Percentiles rank a stretch among this genome's conserved stretches.
phyloP scores from a whole-genome alignment of 1,140 invertebrate genomes.

The Helicoverpa armigera region DNA sequence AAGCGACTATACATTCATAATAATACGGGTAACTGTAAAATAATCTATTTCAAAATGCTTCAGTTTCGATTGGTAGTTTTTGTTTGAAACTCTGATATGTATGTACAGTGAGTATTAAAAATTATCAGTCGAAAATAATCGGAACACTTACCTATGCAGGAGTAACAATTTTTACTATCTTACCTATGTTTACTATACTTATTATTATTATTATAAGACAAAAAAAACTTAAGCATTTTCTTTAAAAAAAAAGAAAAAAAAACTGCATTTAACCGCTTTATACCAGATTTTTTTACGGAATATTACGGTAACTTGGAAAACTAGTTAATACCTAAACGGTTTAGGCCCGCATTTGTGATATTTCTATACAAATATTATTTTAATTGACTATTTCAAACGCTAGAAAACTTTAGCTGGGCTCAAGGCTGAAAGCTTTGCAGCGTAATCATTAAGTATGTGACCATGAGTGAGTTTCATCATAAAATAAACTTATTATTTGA shows the following conservation, averaged over 20 bases:
- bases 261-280: neutral
- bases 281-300: neutral
- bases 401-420: slow-evolving; percentile 85
- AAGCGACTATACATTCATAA: slow-evolving; percentile 39
- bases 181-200: neutral
- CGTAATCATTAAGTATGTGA: slow-evolving; percentile 59
- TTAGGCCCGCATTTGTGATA: slow-evolving; percentile 56
- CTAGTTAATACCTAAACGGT: slow-evolving; percentile 45
- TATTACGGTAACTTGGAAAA: slow-evolving; percentile 5
- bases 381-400: slow-evolving; percentile 82
- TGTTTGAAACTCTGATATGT: slow-evolving; percentile 44
- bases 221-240: slow-evolving; percentile 45
- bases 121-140: slow-evolving; percentile 27
- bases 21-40: slow-evolving; percentile 5
- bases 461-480: slow-evolving; percentile 31
- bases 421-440: slow-evolving; percentile 81
- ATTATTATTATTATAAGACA: neutral
- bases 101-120: slow-evolving; percentile 39
- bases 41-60: slow-evolving; percentile 26
- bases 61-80: neutral
- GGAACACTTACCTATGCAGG: slow-evolving; percentile 13
- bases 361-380: slow-evolving; percentile 53
- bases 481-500: neutral
- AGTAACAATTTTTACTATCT: neutral
- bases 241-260: neutral